Conservation (phyloP, 2,888 invertebrate species). For the Lottia scabra region DNA sequence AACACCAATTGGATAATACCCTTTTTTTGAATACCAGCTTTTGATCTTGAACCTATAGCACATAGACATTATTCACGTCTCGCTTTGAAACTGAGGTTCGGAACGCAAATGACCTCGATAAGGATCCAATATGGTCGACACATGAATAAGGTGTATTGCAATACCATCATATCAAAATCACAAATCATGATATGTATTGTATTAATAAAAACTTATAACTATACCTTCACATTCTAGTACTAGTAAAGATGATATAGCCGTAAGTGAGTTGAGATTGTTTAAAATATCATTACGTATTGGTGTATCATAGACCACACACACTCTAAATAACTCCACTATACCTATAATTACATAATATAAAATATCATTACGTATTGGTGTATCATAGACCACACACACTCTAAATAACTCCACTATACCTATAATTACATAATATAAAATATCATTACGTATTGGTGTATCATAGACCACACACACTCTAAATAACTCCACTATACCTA, state of each 20-base stretch:
- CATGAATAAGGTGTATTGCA: no score
- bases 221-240: constrained; percentile 52
- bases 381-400: constrained; percentile 48
- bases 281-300: constrained; percentile 51
- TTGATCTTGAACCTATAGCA: no score
- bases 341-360: no score
- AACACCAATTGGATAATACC: no score
- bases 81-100: no score
- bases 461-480: constrained; percentile 49
- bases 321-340: constrained; percentile 48
- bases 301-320: constrained; percentile 49
- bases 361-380: constrained; percentile 43
- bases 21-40: no score
- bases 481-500: constrained; percentile 45
- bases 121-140: no score
- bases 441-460: constrained; percentile 45
- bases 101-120: no score
- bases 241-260: constrained; percentile 53
- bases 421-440: no score
- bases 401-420: constrained; percentile 47
- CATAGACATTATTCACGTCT: no score
- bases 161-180: no score
- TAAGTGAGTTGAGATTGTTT: constrained; percentile 46
- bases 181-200: no score
- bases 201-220: constrained; percentile 9